Evolutionary conservation across 2,888 invertebrate genomes (phyloP), one percentile per base, ranked within the genome.

Genomic region (Abscondita cerata): DNA sequence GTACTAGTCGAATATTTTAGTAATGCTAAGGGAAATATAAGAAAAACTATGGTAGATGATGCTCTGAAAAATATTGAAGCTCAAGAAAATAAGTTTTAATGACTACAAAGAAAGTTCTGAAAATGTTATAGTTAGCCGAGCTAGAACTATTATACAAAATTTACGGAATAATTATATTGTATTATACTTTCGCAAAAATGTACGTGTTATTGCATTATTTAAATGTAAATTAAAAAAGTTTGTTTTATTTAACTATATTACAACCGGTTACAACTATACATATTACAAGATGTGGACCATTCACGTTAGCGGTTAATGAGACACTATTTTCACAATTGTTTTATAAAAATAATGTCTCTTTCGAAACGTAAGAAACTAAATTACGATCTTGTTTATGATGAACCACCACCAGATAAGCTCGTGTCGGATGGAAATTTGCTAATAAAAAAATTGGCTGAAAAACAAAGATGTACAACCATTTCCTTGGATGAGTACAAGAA

Each of bases 1-100:
- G 81, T 83, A 11, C 83, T 89, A 4, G 74, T 92, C 25, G 89
- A 91, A 72, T 92, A 92, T 75, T 87, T 92, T 73, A 85, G 86
- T 68, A 86, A 87, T 1, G 85, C 89, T 1, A 85, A 87, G 74
- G 92, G 92, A 0, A 84, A 86, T 64, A 87, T 89, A 1, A 84
- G 87, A 52, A 83, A 86, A 38, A 83, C 83, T 66, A 78, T 92
- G 12, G 75, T 86, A 38, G 84, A 87, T 61, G 84, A 88, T 73
- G 88, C 89, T 1, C 84, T 87, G 70, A 85, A 86, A 72, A 80
- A 87, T 33, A 86, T 91, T 40, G 86, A 86, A 67, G 83, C 87
- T 74, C 80, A 85, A 76, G 88, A 89, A 74, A 80, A 81, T 47
- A 81, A 81, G 0, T 82, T 83, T 72, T 78, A 82, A 51, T 2